Evolutionary conservation across 1,140 invertebrate species (phyloP), one percentile per base, ranked within the genome.

Genomic region (Vanessa tameamea): DNA sequence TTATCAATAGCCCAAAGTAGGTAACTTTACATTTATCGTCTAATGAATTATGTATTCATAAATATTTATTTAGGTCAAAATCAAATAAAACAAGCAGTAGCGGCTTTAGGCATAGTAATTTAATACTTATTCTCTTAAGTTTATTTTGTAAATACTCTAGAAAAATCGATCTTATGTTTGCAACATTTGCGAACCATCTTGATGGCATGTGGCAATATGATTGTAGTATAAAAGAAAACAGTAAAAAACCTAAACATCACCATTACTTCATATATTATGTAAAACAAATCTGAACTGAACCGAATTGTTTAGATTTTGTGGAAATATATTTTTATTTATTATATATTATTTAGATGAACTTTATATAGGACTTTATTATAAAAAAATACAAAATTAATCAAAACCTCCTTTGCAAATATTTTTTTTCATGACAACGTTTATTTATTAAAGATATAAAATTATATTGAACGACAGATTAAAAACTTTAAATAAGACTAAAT

Each of bases 151-250:
- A 59, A 31, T 59, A 26, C 26, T 61, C 31, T 37, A 31, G 57
- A 61, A 61, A 37, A 37, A 26, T 43, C 57, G 13, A 37, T 3
- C 3, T 37, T 12, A 37, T 31, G 12, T 37, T n/a, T 1, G 16
- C 16, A 61, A 66, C 71, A 72, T 66, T 72, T 72, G 64, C 47
- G 20, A 64, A 72, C 71, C 71, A 72, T 72, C 63, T 72, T 72
- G 71, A 72, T 47, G 12, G 31, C 69, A 65, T 71, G 59, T 72
- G 69, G 66, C 53, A 69, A 57, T 43, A 16, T 31, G 55, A 69
- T 69, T 16, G 20, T 31, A 12, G 15, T 14, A 37, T 37, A 61
- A 61, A 61, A 61, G 13, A 61, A 31, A 61, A 37, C 26, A 11
- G 57, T 37, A 61, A 11, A 37, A 15, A n/a, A 15, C 3, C 15